Base-by-base conservation (phyloP, 2,888 invertebrate genomes). In the Steinernema hermaphroditum region DNA sequence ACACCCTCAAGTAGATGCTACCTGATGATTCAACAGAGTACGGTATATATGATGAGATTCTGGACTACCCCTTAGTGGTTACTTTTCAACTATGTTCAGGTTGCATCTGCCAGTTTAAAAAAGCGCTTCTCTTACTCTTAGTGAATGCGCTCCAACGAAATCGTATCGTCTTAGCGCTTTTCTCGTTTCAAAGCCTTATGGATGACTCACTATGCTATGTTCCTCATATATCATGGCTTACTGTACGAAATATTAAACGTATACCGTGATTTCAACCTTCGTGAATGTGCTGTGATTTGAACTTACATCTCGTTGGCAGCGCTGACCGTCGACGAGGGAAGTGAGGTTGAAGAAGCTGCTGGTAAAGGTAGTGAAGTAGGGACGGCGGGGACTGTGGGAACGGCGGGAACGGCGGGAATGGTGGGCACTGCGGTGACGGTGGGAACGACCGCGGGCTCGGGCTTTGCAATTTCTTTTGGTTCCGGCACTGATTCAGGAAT, bases 1-100 rank as follows among this genome's bases (percentile, higher is more conserved):
- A 62, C 62, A 62, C 27, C 32, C 27, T n/a, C 62, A 29, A 62
- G 62, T 12, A 62, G 62, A 62, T 62, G 62, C 62, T 62, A 62
- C 62, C 46, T 46, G 46, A 46, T 46, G 46, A 46, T 6, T 46
- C 46, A 46, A 6, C 9, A 4, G 37, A 37, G 6, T 37, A 37
- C 37, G 37, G 37, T 37, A 37, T 12, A n/a, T n/a, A 37, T 37
- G 4, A 37, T 37, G 37, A 37, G 12, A 37, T 37, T 37, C 6
- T 37, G 6, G 4, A 37, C 37, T 37, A 37, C 37, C 12, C 12
- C 6, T 4, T 12, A 4, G 37, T 37, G 37, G 4, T 37, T 37
- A 12, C 37, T 37, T 37, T 37, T 37, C 37, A 37, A 37, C n/a
- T n/a, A n/a, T n/a, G n/a, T n/a, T n/a, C n/a, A n/a, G n/a, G n/a